Evolutionary conservation across 1,140 invertebrate genomes (phyloP).

Genomic region (Drosophila pectinifera): DNA sequence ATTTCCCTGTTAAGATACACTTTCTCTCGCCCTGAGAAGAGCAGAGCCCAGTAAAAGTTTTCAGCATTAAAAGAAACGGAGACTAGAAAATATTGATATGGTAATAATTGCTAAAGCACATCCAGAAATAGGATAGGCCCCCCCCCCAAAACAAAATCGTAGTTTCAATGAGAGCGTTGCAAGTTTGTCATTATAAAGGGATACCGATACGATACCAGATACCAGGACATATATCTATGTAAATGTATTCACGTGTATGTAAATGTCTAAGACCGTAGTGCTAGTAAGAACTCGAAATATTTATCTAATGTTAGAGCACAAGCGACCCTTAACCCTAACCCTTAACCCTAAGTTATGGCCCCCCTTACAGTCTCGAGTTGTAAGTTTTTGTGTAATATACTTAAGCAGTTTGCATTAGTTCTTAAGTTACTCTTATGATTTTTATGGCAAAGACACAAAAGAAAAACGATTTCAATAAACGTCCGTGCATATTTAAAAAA

Average conservation of each 20-base stretch:
- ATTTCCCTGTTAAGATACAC: constrained; percentile 34
- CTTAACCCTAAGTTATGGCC: constrained; percentile 30
- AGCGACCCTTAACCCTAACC: neutral
- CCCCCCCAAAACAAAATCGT: constrained; percentile 22
- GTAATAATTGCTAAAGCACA: constrained; percentile 43
- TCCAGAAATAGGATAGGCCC: constrained; percentile 33
- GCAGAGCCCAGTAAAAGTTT: constrained; percentile 41
- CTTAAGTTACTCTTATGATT: constrained; percentile 67
- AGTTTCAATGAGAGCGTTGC: constrained; percentile 37
- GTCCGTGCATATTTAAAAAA: constrained; percentile 79
- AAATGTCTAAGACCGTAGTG: constrained; percentile 72
- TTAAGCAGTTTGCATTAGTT: constrained; percentile 76
- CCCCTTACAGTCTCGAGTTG: constrained; percentile 46
- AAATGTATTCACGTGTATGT: constrained; percentile 69
- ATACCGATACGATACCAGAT: constrained; percentile 37
- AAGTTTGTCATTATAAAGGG: constrained; percentile 47
- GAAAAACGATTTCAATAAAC: constrained; percentile 78
- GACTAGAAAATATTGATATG: constrained; percentile 29
- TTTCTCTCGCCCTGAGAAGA: constrained; percentile 6
- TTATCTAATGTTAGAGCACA: constrained; percentile 78
- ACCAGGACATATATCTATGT: constrained; percentile 55
- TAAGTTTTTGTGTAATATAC: constrained; percentile 73
- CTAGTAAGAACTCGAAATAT: constrained; percentile 64
- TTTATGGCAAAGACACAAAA: constrained; percentile 51
- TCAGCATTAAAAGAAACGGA: constrained; percentile 1